Conservation (phyloP, 92 coral and sea anemone species). For the Parazoanthus swiftii region DNA sequence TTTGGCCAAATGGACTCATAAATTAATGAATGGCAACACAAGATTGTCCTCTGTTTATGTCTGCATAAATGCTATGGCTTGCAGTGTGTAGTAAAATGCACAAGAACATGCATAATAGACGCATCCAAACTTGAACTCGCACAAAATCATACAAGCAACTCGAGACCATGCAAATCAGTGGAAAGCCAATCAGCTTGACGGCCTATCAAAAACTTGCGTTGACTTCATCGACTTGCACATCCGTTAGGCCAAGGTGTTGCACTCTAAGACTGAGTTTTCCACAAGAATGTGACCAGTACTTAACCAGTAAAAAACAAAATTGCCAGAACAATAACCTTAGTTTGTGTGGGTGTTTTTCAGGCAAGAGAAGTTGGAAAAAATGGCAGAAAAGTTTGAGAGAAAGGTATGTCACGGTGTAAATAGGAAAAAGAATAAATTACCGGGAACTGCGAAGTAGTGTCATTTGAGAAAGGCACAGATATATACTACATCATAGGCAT, state of each 20-base stretch:
- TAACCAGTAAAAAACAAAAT: too few species aligned
- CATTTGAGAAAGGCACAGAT: not conserved
- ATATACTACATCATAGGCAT: not conserved
- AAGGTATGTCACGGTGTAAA: constrained; percentile 59
- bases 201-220: too few species aligned
- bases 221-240: not conserved
- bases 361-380: constrained; percentile 87
- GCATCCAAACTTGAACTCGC: not conserved
- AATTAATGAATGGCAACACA: too few species aligned
- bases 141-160: too few species aligned
- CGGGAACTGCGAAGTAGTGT: not conserved
- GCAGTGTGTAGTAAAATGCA: not conserved
- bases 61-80: not conserved
- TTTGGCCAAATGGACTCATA: too few species aligned
- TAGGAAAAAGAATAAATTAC: not conserved
- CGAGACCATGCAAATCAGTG: too few species aligned
- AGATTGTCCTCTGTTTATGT: not conserved
- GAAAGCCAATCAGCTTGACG: too few species aligned
- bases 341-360: constrained; percentile 42
- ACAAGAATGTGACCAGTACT: not conserved
- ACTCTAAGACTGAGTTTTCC: not conserved
- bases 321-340: not conserved
- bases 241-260: not conserved
- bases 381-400: constrained; percentile 94
- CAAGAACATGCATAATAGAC: not conserved